Conservation (phyloP, 2,113 vertebrate species). For the Toxotes jaculatrix region DNA sequence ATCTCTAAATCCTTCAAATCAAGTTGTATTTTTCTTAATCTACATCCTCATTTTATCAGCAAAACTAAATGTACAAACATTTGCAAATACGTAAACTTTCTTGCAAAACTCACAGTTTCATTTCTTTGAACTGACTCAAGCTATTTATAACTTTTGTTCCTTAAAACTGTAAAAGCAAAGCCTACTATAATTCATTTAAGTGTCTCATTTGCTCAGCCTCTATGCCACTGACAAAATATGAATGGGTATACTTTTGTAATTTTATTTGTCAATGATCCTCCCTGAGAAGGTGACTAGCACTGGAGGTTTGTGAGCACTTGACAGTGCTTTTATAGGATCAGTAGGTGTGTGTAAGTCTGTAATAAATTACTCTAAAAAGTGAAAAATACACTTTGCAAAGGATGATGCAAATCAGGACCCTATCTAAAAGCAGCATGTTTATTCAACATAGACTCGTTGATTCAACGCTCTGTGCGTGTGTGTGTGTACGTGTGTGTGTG, state of each 20-base stretch:
- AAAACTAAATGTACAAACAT: background rate
- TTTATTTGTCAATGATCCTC: constrained; percentile 38
- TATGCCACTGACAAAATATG: constrained; percentile 7
- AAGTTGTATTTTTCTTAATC: background rate
- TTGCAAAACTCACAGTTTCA: background rate
- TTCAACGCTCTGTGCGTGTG: constrained; percentile 24
- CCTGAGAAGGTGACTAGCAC: constrained; percentile 38
- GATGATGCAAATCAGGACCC: constrained; percentile 63
- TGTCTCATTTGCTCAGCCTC: constrained; percentile 21
- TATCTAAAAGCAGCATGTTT: constrained; percentile 64
- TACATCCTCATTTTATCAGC: background rate
- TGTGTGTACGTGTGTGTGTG: constrained; percentile 32
- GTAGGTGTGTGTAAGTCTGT: constrained; percentile 59
- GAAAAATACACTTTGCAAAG: constrained; percentile 60
- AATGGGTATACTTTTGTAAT: constrained; percentile 28
- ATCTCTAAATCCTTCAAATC: background rate
- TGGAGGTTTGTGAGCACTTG: constrained; percentile 61
- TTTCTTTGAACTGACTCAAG: background rate
- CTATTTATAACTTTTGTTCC: background rate
- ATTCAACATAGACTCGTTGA: constrained; percentile 59
- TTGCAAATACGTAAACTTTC: background rate
- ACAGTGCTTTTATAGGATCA: constrained; percentile 70
- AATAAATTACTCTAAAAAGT: constrained; percentile 61
- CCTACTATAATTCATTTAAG: background rate
- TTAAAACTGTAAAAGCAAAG: background rate